Evolutionary conservation across 2,113 vertebrate genomes (phyloP), one percentile per base, ranked within the genome.

Genomic region (Talpa occidentalis): DNA sequence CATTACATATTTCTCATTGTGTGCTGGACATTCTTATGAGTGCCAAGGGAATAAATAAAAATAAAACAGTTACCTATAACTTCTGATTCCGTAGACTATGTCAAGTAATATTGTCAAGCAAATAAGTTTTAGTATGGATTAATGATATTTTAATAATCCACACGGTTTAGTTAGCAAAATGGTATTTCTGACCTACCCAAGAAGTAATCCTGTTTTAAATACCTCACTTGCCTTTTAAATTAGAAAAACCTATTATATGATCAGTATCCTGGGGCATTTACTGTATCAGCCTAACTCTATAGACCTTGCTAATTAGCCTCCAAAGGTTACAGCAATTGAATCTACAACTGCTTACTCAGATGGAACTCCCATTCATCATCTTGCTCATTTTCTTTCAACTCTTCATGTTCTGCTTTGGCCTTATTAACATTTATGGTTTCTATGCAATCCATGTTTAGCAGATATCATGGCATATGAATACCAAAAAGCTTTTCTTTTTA

Each of bases 291-390:
- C 11, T 78, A 17, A 90, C 49, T 16, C 90, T 64, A 11, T 37
- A 42, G 37, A 78, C 83, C 47, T 96, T 95, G 74, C 64, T 96
- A 97, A 96, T 95, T 95, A 92, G 88, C 40, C 59, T 37, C 85
- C 32, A 95, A 74, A 92, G 62, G 59, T 85, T 79, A 69, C 4
- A 91, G 21, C 6, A 4, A 74, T 70, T 85, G 56, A 91, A 70
- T 86, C 77, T 73, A 66, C 44, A 76, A 86, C 24, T 95, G 52
- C 81, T 92, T 88, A 40, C 74, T 86, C 22, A 85, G 40, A 49
- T 66, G 62, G 40, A 91, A 60, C 14, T 66, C 17, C 35, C 35
- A 76, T 82, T 86, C 52, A 80, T 59, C 82, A 83, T 52, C 78
- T 17, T 77, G 76, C 37, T 44, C 64, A 54, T 88, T 94, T 85